Percentiles rank a stretch among this genome's conserved stretches.
Conservation (phyloP, 2,888 invertebrate genomes). For the Linnaemya tessellans region DNA sequence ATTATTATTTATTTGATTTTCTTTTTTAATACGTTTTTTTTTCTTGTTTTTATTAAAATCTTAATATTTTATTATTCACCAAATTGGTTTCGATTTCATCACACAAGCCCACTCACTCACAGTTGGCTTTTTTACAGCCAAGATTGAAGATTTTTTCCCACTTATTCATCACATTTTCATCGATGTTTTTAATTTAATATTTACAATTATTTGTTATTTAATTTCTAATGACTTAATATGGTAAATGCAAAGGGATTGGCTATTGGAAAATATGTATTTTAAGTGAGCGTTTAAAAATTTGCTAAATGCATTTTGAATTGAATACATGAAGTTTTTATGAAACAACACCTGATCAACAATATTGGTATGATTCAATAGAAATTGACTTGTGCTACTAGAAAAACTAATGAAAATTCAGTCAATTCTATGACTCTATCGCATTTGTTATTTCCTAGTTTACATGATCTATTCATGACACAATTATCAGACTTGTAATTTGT, state of each 20-base stretch:
- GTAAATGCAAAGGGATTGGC: slow-evolving; percentile 29
- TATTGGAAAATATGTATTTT: not conserved
- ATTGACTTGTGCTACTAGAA: no score
- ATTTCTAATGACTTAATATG: slow-evolving; percentile 33
- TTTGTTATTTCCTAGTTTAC: no score
- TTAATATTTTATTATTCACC: slow-evolving; percentile 44
- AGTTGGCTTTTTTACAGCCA: not conserved
- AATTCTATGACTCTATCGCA: no score
- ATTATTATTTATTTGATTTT: slow-evolving; percentile 55
- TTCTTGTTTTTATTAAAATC: slow-evolving; percentile 10
- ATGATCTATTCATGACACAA: no score
- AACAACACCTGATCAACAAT: not conserved
- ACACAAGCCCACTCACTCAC: slow-evolving; percentile 58
- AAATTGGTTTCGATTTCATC: slow-evolving; percentile 57
- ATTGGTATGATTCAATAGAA: not conserved
- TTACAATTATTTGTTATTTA: slow-evolving; percentile 26
- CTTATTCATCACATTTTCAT: slow-evolving; percentile 47
- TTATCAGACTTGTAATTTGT: no score
- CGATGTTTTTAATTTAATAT: slow-evolving; percentile 21
- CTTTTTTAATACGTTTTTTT: slow-evolving; percentile 15
- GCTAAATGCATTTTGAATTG: not conserved
- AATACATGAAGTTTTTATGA: not conserved
- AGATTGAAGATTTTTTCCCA: slow-evolving; percentile 19
- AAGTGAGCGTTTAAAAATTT: not conserved
- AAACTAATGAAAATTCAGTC: no score